These are phyloP conservation scores for Upupa epops DNA, from an alignment of 2,113 vertebrate genomes.

Conservation along the genomic window DNA sequence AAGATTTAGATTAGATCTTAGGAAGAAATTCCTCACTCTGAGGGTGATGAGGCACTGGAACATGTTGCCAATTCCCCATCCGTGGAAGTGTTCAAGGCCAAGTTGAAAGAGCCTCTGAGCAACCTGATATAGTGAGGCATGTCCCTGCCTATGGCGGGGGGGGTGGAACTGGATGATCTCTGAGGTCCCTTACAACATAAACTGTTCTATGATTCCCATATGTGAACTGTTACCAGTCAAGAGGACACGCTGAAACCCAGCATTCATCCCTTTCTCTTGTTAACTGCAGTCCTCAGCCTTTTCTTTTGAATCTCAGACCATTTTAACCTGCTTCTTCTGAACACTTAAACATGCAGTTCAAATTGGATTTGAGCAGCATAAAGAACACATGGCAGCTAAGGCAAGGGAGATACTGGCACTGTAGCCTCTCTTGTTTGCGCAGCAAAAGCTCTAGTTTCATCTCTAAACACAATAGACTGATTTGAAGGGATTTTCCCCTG, in stretches of 20 bases:
- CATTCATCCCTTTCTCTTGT: neutral
- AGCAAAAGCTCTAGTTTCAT: neutral
- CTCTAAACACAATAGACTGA: neutral
- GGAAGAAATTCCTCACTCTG: no score
- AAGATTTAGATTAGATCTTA: no score
- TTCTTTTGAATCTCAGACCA: neutral
- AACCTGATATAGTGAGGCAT: no score
- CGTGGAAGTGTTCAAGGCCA: no score
- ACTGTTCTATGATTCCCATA: no score
- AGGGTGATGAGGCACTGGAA: no score
- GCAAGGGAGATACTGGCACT: constrained; percentile 6
- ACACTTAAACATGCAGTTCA: neutral
- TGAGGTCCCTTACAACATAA: no score
- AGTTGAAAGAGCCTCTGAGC: no score
- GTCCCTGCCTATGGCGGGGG: no score
- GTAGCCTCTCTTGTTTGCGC: neutral
- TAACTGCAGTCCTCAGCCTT: neutral
- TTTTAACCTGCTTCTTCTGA: neutral
- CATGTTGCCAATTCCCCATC: no score
- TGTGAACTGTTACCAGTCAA: neutral
- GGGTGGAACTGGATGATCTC: no score
- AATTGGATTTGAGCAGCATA: neutral
- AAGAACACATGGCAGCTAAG: neutral
- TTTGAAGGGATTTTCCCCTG: neutral
- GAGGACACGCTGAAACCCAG: neutral